These are phyloP conservation scores for Pteronotus mesoamericanus DNA, from an alignment of 2,797 vertebrate genomes.

Conservation along the genomic window DNA sequence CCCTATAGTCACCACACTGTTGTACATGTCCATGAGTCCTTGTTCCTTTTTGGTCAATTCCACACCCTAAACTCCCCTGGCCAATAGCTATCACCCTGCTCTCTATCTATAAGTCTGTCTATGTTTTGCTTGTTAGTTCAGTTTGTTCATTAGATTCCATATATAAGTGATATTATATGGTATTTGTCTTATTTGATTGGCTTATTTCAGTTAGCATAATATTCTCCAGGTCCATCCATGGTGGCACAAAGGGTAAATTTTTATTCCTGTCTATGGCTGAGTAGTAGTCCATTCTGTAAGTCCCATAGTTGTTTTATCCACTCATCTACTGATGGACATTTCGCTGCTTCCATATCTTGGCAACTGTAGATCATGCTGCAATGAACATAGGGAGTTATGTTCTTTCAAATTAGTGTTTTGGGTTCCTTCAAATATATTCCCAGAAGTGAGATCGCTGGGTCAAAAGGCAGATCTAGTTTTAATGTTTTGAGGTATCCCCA, in stretches of 20 bases:
- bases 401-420: not conserved
- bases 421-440: not conserved
- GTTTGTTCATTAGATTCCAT: not conserved
- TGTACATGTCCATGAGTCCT: not conserved
- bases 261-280: not conserved
- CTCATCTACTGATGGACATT: not conserved
- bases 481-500: not conserved
- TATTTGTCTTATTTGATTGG: not conserved
- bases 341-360: not conserved
- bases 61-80: not conserved
- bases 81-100: not conserved
- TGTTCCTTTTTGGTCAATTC: not conserved
- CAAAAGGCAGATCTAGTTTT: not conserved
- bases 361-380: not conserved
- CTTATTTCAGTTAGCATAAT: not conserved
- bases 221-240: not conserved
- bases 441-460: not conserved
- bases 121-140: not conserved
- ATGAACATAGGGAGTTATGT: not conserved
- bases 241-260: not conserved
- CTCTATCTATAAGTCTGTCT: not conserved
- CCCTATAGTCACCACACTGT: not conserved
- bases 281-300: not conserved
- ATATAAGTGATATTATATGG: not conserved
- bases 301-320: not conserved